Conservation (phyloP, 2,113 vertebrate species). For the Sporophila hypoxantha region DNA sequence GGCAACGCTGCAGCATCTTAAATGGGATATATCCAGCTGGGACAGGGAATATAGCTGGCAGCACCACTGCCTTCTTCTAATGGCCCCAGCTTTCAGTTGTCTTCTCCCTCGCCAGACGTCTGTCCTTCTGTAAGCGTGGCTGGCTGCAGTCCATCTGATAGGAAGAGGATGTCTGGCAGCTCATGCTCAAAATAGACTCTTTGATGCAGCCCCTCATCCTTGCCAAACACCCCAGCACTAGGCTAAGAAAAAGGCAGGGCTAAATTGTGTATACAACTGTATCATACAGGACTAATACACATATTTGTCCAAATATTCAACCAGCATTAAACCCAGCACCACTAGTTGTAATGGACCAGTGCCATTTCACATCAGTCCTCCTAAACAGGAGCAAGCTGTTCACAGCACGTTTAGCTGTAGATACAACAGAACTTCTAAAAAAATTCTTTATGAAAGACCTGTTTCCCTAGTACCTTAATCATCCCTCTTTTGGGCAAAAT, state of each 20-base stretch:
- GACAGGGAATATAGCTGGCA: background rate
- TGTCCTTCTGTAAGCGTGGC: background rate
- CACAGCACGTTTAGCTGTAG: background rate
- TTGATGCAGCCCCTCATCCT: background rate
- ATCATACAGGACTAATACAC: background rate
- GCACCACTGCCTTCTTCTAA: background rate
- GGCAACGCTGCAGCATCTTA: background rate
- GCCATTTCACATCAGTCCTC: slow-evolving; percentile 3
- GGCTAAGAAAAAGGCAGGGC: background rate
- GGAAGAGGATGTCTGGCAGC: background rate
- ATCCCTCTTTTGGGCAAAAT: background rate
- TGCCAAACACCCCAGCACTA: background rate
- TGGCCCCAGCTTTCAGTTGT: background rate
- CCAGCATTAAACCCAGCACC: background rate
- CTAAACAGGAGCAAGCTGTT: slow-evolving; percentile 11
- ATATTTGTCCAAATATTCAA: background rate
- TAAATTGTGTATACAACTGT: background rate
- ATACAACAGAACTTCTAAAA: background rate
- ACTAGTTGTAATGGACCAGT: background rate
- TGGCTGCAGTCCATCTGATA: slow-evolving; percentile 22
- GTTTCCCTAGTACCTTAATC: background rate
- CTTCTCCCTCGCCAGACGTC: slow-evolving; percentile 5
- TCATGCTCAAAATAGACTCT: slow-evolving; percentile 10
- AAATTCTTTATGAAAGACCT: background rate
- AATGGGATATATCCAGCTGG: background rate